phyloP scores from a whole-genome alignment of 1,140 invertebrate genomes.

The Bombus superbus region DNA sequence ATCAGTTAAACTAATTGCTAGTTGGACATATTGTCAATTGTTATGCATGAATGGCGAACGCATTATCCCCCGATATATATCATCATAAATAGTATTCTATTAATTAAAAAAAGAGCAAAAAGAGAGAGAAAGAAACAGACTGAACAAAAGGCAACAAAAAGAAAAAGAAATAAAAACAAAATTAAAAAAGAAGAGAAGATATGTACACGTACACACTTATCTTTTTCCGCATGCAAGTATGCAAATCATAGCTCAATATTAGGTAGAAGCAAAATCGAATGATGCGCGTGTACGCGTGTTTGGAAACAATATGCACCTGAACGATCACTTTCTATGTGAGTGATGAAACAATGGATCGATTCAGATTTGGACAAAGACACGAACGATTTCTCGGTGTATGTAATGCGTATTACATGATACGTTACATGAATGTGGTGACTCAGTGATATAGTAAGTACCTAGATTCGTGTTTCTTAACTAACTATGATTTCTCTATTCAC shows the following conservation, averaged over 20 bases:
- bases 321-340: background rate
- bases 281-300: background rate
- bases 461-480: constrained; percentile 49
- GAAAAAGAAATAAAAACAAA: background rate
- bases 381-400: background rate
- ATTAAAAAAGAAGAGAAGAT: background rate
- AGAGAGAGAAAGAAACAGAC: background rate
- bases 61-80: constrained; percentile 4
- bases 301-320: background rate
- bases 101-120: background rate
- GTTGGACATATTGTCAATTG: constrained; percentile 42
- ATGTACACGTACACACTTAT: background rate
- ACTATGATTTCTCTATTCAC: constrained; percentile 31
- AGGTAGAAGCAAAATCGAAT: background rate
- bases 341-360: constrained; percentile 17
- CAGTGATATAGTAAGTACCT: background rate
- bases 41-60: constrained; percentile 38
- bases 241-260: constrained; percentile 20
- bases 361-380: constrained; percentile 20
- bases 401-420: constrained; percentile 26
- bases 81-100: background rate
- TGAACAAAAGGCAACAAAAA: background rate
- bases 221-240: constrained; percentile 19
- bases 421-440: constrained; percentile 23
- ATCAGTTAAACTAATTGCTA: constrained; percentile 38